Conservation (phyloP, 2,113 vertebrate species). For the Phasianus colchicus region DNA sequence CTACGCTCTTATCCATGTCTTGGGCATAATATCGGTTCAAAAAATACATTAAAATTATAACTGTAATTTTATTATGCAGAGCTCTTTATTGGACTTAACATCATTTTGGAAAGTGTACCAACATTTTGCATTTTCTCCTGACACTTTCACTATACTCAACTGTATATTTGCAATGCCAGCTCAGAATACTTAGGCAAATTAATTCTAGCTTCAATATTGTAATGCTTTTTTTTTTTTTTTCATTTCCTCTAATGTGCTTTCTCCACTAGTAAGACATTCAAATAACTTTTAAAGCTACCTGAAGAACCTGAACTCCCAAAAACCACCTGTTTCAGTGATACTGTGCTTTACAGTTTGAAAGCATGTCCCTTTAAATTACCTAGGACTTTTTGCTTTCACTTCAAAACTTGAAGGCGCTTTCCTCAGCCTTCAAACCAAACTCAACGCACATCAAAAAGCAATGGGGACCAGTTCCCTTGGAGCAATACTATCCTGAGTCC, state of each 20-base stretch:
- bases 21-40: not conserved
- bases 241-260: not conserved
- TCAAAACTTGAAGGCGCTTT: not conserved
- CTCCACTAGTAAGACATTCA: not conserved
- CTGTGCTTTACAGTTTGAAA: not conserved
- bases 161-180: not conserved
- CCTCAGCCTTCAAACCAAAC: not conserved
- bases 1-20: not conserved
- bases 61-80: not conserved
- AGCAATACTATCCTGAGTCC: not conserved
- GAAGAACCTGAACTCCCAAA: not conserved
- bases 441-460: not conserved
- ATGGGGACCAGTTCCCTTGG: not conserved
- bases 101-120: not conserved
- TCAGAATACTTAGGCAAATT: conserved; percentile 3
- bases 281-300: not conserved
- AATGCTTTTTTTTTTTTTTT: not conserved
- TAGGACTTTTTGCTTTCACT: not conserved
- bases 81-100: not conserved
- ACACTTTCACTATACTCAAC: not conserved
- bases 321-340: not conserved
- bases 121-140: not conserved
- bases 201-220: conserved; percentile 1
- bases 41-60: not conserved
- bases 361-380: not conserved